phyloP scores from a whole-genome alignment of 2,888 invertebrate species.

The Drosophila parthenogenetica region DNA sequence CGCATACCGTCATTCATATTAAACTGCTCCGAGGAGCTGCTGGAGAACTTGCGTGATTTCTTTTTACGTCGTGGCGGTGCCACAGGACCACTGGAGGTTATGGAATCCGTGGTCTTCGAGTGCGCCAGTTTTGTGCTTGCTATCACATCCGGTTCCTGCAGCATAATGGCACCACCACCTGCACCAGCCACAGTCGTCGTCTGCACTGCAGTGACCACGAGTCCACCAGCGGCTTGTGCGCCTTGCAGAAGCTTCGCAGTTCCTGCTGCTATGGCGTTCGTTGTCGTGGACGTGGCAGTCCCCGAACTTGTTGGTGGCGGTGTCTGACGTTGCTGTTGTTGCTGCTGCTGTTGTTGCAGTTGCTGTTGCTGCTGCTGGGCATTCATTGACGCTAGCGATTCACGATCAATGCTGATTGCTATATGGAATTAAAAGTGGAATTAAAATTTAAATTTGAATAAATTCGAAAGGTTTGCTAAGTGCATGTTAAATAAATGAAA shows the following conservation, averaged over 20 bases:
- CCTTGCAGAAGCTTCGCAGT: constrained; percentile 16
- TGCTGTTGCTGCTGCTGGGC: constrained; percentile 70
- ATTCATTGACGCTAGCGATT: constrained; percentile 80
- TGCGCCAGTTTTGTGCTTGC: constrained; percentile 92
- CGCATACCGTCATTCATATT: constrained; percentile 83
- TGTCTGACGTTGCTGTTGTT: constrained; percentile 62
- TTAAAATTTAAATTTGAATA: constrained; percentile 19
- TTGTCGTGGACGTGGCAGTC: constrained; percentile 30
- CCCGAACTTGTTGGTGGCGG: constrained; percentile 39
- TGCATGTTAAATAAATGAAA: constrained; percentile 1
- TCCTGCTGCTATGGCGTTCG: constrained; percentile 35
- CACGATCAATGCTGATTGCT: constrained; percentile 84
- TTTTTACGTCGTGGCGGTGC: constrained; percentile 93
- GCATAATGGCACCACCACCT: constrained; percentile 64
- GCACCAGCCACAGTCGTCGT: background rate
- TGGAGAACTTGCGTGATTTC: constrained; percentile 86
- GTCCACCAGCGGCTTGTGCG: background rate
- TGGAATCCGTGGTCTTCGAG: constrained; percentile 85
- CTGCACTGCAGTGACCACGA: constrained; percentile 14
- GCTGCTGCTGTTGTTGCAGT: constrained; percentile 66
- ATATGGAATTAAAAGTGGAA: background rate
- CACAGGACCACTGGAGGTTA: constrained; percentile 86
- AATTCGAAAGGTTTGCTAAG: constrained; percentile 25
- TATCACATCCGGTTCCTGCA: constrained; percentile 94
- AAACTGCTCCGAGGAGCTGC: constrained; percentile 84